Evolutionary conservation across 2,797 vertebrate species (phyloP).

Genomic region (Spondyliosoma cantharus): DNA sequence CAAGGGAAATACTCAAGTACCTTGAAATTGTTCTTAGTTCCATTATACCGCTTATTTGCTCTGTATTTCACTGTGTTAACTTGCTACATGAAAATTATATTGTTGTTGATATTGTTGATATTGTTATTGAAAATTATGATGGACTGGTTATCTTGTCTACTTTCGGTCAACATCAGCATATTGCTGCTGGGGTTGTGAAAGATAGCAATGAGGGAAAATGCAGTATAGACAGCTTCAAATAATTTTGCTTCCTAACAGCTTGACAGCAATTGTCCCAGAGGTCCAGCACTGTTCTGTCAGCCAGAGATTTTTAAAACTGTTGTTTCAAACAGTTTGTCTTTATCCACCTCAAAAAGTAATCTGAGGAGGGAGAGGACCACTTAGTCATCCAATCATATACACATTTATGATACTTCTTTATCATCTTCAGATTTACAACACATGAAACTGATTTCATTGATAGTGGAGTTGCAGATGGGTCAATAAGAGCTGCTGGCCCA

Average conservation of each 20-base stretch:
- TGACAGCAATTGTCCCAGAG: neutral
- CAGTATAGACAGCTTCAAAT: neutral
- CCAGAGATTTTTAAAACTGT: too few relatives aligned
- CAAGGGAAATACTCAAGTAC: too few relatives aligned
- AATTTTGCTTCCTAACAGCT: constrained; percentile 14
- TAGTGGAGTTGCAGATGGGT: constrained; percentile 34
- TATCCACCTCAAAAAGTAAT: neutral
- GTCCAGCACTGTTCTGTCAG: neutral
- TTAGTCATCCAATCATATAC: neutral
- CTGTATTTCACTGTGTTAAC: neutral
- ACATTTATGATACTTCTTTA: neutral
- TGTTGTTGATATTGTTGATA: too few relatives aligned
- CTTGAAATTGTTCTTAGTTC: neutral
- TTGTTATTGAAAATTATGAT: too few relatives aligned
- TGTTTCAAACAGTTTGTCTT: neutral
- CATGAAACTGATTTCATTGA: constrained; percentile 40
- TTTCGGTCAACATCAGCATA: neutral
- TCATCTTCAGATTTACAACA: constrained; percentile 24
- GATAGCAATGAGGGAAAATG: neutral
- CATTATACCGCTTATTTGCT: neutral
- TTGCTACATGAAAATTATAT: neutral
- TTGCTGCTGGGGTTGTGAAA: neutral
- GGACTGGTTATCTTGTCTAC: constrained; percentile 1
- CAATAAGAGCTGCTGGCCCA: constrained; percentile 41
- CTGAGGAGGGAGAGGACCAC: neutral